A percentile compares a stretch with the other conserved stretches of the same genome.
Evolutionary conservation across 1,140 invertebrate genomes (phyloP).

Genomic region (Euwallacea similis): DNA sequence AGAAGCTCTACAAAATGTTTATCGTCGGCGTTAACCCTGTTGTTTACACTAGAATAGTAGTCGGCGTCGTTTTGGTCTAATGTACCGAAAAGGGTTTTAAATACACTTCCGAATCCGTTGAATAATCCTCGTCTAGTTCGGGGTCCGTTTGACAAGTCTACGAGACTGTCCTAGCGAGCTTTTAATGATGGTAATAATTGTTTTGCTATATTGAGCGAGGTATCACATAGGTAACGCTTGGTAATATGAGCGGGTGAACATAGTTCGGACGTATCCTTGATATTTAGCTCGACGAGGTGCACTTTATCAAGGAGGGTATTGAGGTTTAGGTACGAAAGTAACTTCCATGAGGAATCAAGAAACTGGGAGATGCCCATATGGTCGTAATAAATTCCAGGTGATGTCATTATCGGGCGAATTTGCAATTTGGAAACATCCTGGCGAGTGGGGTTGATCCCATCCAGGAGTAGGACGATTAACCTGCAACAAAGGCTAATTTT

Average conservation of each 20-base stretch:
- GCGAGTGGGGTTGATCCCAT: not conserved
- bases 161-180: not conserved
- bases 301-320: not conserved
- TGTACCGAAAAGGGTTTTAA: not conserved
- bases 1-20: not conserved
- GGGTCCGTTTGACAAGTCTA: not conserved
- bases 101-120: not conserved
- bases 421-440: not conserved
- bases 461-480: not conserved
- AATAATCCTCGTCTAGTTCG: not conserved
- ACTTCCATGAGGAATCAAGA: not conserved
- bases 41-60: not conserved
- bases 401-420: not conserved
- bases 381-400: constrained; percentile 2
- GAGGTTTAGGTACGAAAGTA: not conserved
- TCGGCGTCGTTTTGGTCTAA: not conserved
- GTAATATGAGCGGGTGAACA: not conserved
- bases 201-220: not conserved
- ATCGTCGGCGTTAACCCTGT: not conserved
- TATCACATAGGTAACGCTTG: not conserved
- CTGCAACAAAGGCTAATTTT: not conserved
- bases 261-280: not conserved
- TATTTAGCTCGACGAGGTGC: not conserved
- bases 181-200: not conserved
- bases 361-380: not conserved